These are phyloP conservation scores for Pocillopora meandrina DNA, from an alignment of 92 coral and sea anemone genomes.

Conservation along the genomic window DNA sequence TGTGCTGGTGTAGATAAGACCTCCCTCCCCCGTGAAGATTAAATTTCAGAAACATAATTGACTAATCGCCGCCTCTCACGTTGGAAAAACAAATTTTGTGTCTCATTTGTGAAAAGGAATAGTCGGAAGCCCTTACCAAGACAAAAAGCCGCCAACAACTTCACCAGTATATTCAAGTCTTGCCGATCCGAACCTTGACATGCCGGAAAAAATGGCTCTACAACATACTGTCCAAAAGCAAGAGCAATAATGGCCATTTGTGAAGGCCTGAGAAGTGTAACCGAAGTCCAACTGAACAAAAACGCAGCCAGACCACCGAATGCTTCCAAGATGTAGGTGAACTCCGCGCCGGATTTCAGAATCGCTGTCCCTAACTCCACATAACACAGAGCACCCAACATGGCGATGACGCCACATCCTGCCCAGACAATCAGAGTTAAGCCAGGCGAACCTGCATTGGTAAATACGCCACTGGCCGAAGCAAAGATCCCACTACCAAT, in stretches of 20 bases:
- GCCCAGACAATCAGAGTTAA: slow-evolving; percentile 75
- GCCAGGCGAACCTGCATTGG: slow-evolving; percentile 64
- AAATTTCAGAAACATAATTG: too few relatives aligned
- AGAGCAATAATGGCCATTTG: slow-evolving; percentile 65
- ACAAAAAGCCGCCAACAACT: slow-evolving; percentile 62
- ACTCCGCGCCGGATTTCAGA: slow-evolving; percentile 80
- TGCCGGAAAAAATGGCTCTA: slow-evolving; percentile 70
- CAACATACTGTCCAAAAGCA: slow-evolving; percentile 64
- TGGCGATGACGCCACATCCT: slow-evolving; percentile 79
- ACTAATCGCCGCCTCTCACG: too few relatives aligned
- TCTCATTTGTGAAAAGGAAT: not conserved
- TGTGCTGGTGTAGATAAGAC: too few relatives aligned
- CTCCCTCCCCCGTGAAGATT: too few relatives aligned
- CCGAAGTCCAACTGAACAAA: slow-evolving; percentile 67
- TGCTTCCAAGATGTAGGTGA: slow-evolving; percentile 55
- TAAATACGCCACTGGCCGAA: slow-evolving; percentile 78
- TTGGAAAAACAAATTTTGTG: too few relatives aligned
- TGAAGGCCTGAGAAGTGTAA: slow-evolving; percentile 62
- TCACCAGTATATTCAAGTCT: slow-evolving; percentile 42
- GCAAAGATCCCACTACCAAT: slow-evolving; percentile 89
- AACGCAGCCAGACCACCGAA: slow-evolving; percentile 62
- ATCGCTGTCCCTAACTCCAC: slow-evolving; percentile 82
- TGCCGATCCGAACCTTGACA: slow-evolving; percentile 41
- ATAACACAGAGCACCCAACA: slow-evolving; percentile 79
- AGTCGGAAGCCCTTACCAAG: slow-evolving; percentile 48